Percentiles rank a stretch among this genome's conserved stretches.
phyloP scores from a whole-genome alignment of 1,140 invertebrate genomes.

The Wasmannia auropunctata region DNA sequence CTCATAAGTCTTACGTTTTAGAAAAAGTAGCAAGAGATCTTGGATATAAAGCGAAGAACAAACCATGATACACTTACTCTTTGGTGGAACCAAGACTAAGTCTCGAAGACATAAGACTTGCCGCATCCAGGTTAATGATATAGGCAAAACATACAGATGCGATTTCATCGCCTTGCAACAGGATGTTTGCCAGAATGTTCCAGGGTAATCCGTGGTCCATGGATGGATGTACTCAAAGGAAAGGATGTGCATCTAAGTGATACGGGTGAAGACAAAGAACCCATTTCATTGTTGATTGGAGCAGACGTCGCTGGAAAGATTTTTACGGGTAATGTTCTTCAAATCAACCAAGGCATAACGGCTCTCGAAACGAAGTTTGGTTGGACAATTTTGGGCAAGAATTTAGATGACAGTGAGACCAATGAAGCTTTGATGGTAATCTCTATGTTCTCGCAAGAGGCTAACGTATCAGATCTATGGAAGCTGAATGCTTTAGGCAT shows the following conservation, averaged over 20 bases:
- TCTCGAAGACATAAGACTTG: slow-evolving; percentile 38
- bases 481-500: not conserved
- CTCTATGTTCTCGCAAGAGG: not conserved
- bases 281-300: slow-evolving; percentile 69
- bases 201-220: not conserved
- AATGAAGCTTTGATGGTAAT: not conserved
- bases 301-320: slow-evolving; percentile 76
- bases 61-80: slow-evolving; percentile 41
- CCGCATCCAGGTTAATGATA: slow-evolving; percentile 5
- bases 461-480: not conserved
- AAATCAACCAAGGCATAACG: slow-evolving; percentile 58
- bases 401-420: not conserved
- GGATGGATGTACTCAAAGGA: not conserved
- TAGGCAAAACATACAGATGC: slow-evolving; percentile 40
- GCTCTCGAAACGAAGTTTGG: slow-evolving; percentile 75
- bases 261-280: not conserved
- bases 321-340: slow-evolving; percentile 68
- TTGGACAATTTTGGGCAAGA: slow-evolving; percentile 74
- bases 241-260: not conserved
- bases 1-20: slow-evolving; percentile 53
- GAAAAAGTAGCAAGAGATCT: not conserved
- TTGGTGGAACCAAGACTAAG: slow-evolving; percentile 42
- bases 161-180: slow-evolving; percentile 61
- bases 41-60: slow-evolving; percentile 19
- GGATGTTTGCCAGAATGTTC: slow-evolving; percentile 50